Evolutionary conservation across 1,140 invertebrate species (phyloP).

Genomic region (Ditylenchus dipsaci): DNA sequence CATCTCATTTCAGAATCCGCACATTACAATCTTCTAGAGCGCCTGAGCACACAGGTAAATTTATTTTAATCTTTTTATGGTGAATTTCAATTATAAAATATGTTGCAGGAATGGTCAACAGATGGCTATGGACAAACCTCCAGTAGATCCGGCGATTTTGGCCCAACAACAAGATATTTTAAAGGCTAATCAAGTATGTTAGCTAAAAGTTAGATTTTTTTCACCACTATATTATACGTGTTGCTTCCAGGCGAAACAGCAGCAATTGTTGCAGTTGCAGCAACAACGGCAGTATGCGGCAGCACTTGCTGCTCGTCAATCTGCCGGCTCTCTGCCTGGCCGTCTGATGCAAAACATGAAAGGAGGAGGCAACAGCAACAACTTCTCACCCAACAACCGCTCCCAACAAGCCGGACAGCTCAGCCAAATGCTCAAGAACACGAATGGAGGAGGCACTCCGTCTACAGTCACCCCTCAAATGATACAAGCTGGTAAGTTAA

Average conservation of each 20-base stretch:
- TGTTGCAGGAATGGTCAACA: slow-evolving; percentile 27
- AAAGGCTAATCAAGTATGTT: slow-evolving; percentile 25
- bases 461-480: slow-evolving; percentile 13
- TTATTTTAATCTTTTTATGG: too few species aligned
- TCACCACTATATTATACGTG: neutral
- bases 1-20: slow-evolving; percentile 5
- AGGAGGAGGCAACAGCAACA: neutral
- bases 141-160: slow-evolving; percentile 36
- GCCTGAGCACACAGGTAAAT: slow-evolving; percentile 24
- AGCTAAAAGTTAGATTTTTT: slow-evolving; percentile 2
- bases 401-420: neutral
- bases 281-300: slow-evolving; percentile 19
- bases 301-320: slow-evolving; percentile 2
- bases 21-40: slow-evolving; percentile 24
- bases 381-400: neutral
- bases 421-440: slow-evolving; percentile 7
- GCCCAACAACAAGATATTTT: slow-evolving; percentile 29
- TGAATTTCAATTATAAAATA: too few species aligned
- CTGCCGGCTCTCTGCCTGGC: neutral
- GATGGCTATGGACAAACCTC: slow-evolving; percentile 46
- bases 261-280: slow-evolving; percentile 9
- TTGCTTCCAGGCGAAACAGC: slow-evolving; percentile 23
- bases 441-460: neutral
- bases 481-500: slow-evolving; percentile 18
- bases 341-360: neutral